phyloP scores from a whole-genome alignment of 2,797 vertebrate genomes.

The Euthynnus affinis region DNA sequence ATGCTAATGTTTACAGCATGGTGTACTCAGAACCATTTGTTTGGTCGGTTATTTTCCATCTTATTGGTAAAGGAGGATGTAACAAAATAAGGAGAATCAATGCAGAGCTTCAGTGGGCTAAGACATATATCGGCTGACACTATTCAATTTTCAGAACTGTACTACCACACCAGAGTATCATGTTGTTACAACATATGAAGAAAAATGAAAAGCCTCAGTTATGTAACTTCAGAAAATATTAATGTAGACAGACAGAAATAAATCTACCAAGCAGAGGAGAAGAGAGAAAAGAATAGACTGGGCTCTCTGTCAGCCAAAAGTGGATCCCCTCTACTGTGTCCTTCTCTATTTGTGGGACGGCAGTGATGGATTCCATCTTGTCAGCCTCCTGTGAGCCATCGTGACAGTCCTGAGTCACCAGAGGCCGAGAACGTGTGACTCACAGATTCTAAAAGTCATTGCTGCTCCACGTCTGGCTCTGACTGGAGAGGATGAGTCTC shows the following conservation, averaged over 20 bases:
- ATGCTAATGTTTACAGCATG: too few species aligned
- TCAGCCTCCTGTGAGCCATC: constrained; percentile 66
- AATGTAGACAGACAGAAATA: constrained; percentile 29
- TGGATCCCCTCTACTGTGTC: constrained; percentile 63
- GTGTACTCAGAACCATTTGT: neutral
- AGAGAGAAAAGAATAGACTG: constrained; percentile 28
- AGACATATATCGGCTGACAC: neutral
- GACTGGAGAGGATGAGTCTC: constrained; percentile 58
- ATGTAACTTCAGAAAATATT: constrained; percentile 20
- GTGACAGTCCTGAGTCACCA: constrained; percentile 78
- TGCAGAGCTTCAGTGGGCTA: neutral
- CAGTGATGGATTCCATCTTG: constrained; percentile 77
- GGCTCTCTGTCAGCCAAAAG: constrained; percentile 58
- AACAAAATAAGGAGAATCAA: neutral
- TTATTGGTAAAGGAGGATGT: neutral
- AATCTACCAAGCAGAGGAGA: constrained; percentile 13
- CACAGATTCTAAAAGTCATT: constrained; percentile 78
- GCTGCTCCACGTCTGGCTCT: constrained; percentile 61
- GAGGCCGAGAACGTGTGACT: constrained; percentile 75
- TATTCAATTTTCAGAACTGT: neutral
- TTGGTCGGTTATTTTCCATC: neutral
- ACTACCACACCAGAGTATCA: neutral
- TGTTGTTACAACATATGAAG: neutral
- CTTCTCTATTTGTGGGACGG: constrained; percentile 65
- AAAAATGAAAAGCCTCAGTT: constrained; percentile 18